Evolutionary conservation across 2,888 invertebrate genomes (phyloP).

Genomic region (Sturmia bella): DNA sequence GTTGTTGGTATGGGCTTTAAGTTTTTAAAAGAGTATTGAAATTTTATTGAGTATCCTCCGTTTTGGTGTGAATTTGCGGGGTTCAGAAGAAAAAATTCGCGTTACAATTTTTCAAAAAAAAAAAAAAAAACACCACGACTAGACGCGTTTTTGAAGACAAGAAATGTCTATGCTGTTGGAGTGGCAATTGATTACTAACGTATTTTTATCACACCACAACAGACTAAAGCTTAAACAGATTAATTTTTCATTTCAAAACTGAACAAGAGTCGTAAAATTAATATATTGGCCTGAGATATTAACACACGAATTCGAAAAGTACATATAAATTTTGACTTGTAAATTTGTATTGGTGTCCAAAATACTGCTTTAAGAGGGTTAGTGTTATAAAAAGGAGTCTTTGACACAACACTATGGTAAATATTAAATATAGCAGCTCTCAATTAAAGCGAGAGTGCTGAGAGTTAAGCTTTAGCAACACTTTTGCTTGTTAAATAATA

Average conservation of each 20-base stretch:
- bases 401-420: conserved; percentile 9
- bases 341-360: too few species aligned
- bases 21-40: conserved; percentile 49
- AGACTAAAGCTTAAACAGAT: conserved; percentile 77
- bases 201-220: conserved; percentile 81
- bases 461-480: conserved; percentile 29
- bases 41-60: conserved; percentile 69
- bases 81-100: conserved; percentile 56
- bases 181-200: conserved; percentile 82
- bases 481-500: neutral
- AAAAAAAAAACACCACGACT: conserved; percentile 56
- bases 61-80: conserved; percentile 46
- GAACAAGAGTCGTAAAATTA: conserved; percentile 40
- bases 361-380: conserved; percentile 30
- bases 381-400: conserved; percentile 65
- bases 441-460: conserved; percentile 5
- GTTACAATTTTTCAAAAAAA: conserved; percentile 49
- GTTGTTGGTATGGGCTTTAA: conserved; percentile 48
- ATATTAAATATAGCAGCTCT: neutral
- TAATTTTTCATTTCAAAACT: conserved; percentile 39
- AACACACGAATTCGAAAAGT: too few species aligned
- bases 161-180: conserved; percentile 80
- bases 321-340: too few species aligned
- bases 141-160: conserved; percentile 73
- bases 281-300: too few species aligned